phyloP scores from a whole-genome alignment of 2,113 vertebrate species.

The Picathartes gymnocephalus region DNA sequence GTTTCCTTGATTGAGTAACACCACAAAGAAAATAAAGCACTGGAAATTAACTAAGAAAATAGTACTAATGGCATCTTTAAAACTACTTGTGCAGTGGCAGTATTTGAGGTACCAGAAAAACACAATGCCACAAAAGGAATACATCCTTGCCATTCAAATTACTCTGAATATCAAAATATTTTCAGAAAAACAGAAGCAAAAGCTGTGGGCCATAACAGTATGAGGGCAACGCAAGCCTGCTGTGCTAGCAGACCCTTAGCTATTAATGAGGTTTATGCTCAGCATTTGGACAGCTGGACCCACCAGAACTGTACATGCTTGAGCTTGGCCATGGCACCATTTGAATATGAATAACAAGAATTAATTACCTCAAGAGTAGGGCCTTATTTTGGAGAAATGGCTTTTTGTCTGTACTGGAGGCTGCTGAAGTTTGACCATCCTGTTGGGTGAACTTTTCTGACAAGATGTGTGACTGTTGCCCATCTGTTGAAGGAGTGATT shows the following conservation, averaged over 20 bases:
- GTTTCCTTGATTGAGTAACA: neutral
- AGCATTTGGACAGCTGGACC: neutral
- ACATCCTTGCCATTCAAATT: neutral
- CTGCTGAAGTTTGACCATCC: neutral
- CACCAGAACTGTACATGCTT: neutral
- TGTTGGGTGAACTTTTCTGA: neutral
- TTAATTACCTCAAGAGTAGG: neutral
- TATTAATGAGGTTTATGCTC: neutral
- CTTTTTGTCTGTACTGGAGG: neutral
- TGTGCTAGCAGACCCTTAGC: neutral
- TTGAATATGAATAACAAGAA: neutral
- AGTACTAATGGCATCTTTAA: neutral
- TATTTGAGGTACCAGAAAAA: neutral
- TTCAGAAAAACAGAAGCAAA: neutral
- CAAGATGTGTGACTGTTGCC: neutral
- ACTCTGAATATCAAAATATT: neutral
- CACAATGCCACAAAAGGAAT: neutral
- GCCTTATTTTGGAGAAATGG: neutral
- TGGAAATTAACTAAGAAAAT: neutral
- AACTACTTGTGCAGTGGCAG: neutral
- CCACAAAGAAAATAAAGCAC: neutral
- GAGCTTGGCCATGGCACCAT: neutral
- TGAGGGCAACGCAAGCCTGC: neutral
- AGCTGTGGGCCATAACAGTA: rapidly evolving
- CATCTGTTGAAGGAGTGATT: constrained; percentile 1